Base-by-base conservation (phyloP, 2,797 vertebrate species). In the Pseudopleuronectes americanus region DNA sequence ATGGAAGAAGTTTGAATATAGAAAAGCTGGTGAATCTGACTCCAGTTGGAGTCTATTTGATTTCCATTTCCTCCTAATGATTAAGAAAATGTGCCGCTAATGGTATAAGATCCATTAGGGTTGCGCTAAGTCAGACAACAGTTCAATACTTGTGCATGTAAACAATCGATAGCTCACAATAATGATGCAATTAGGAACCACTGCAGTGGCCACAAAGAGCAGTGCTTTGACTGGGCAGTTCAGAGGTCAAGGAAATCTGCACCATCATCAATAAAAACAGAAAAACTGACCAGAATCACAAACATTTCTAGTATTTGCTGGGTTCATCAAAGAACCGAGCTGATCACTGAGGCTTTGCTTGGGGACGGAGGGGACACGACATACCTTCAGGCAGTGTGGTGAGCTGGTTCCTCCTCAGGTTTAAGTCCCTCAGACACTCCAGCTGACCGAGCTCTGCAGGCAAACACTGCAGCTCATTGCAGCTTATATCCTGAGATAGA, bases 381-480 rank as follows among this genome's bases (percentile, higher is more conserved):
- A 17, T 48, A 97, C 97, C 97, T 75, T 96, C 94, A 13, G 97
- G 97, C 81, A 98, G 87, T 0, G 85, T 78, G 14, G 87, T 83
- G 43, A 98, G 94, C 72, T 95, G 95, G 79, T 98, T 98, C 80
- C 96, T 93, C 65, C 97, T 91, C 53, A 98, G 85, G 60, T 93
- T 98, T 31, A 98, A 85, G 75, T 98, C 97, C 59, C 97, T 93
- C 77, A 98, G 92, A 72, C 92, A 91, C 68, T 94, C 92, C 38
- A 98, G 87, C 74, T 93, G 93, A 0, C 96, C 95, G 23, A 98
- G 86, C 65, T 96, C 94, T 21, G 90, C 74, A 0, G 97, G 97
- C 47, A 98, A 92, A 66, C 87, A 71, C 89, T 95, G 96, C 60
- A 98, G 86, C 80, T 97, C 96, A 21, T 98, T 98, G 85, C 96